phyloP scores from a whole-genome alignment of 2,113 vertebrate species.

The Glaucomys volans region DNA sequence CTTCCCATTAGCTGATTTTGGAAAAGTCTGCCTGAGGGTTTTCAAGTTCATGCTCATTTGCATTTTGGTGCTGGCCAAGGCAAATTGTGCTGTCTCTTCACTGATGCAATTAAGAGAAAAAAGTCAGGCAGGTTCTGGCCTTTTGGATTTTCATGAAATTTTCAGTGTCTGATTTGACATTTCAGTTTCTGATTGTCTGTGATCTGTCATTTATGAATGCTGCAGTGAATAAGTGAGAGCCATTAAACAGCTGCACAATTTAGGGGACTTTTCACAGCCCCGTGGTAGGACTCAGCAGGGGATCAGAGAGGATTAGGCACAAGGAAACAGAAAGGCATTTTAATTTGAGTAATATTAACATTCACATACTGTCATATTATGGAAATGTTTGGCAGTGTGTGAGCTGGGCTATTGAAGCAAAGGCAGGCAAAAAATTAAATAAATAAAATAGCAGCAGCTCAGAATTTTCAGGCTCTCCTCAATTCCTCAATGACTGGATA shows the following conservation, averaged over 20 bases:
- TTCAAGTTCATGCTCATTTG: conserved; percentile 57
- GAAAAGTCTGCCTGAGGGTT: conserved; percentile 16
- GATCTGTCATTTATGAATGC: conserved; percentile 58
- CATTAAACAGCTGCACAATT: conserved; percentile 63
- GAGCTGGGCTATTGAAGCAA: conserved; percentile 23
- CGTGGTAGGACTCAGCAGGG: conserved; percentile 13
- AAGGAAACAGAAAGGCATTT: conserved; percentile 61
- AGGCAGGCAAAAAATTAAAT: not conserved
- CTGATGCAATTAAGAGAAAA: conserved; percentile 48
- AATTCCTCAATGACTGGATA: not conserved
- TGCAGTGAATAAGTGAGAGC: conserved; percentile 51
- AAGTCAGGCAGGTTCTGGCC: conserved; percentile 48
- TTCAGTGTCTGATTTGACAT: conserved; percentile 59
- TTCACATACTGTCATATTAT: conserved; percentile 62
- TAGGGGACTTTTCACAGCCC: conserved; percentile 64
- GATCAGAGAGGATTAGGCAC: conserved; percentile 29
- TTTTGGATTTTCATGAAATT: conserved; percentile 57
- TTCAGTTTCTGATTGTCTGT: conserved; percentile 54
- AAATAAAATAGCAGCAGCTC: not conserved
- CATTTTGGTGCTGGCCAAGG: conserved; percentile 37
- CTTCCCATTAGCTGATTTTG: conserved; percentile 19
- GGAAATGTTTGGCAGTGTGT: conserved; percentile 28
- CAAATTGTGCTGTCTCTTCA: conserved; percentile 49
- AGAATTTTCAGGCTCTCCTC: not conserved
- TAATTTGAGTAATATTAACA: conserved; percentile 71